These are phyloP conservation scores for Glomeris marginata DNA, from an alignment of 2,888 invertebrate genomes.

Conservation along the genomic window DNA sequence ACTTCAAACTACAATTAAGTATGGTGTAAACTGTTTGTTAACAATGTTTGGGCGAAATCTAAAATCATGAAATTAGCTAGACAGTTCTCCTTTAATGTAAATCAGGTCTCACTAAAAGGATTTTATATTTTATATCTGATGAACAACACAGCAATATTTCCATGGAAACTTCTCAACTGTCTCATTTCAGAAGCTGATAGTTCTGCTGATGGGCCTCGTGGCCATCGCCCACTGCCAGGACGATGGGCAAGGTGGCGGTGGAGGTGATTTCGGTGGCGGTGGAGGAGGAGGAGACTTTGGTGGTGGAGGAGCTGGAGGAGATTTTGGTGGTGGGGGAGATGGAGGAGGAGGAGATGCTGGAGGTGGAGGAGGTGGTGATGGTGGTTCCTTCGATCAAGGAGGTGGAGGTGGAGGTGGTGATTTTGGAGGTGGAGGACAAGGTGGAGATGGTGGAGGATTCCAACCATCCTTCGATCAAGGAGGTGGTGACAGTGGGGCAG, in stretches of 20 bases:
- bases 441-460: constrained; percentile 1
- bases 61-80: too few relatives aligned
- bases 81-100: neutral
- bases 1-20: too few relatives aligned
- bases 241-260: constrained; percentile 8
- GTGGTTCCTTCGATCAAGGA: neutral
- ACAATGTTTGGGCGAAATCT: too few relatives aligned
- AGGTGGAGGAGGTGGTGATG: constrained; percentile 4
- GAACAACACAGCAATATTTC: neutral
- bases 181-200: constrained; percentile 4
- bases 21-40: too few relatives aligned
- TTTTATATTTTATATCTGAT: neutral
- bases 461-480: neutral
- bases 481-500: constrained; percentile 2
- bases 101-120: neutral
- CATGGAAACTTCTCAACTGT: neutral
- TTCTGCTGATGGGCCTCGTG: constrained; percentile 3
- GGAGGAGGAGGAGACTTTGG: too few relatives aligned
- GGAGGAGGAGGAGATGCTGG: constrained; percentile 5
- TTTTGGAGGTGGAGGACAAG: constrained; percentile 1
- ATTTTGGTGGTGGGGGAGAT: neutral
- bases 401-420: constrained; percentile 6
- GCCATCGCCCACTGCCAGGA: constrained; percentile 9
- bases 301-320: too few relatives aligned
- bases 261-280: constrained; percentile 1